These are phyloP conservation scores for Corydoras maculifer DNA, from an alignment of 2,113 vertebrate genomes.

Conservation along the genomic window DNA sequence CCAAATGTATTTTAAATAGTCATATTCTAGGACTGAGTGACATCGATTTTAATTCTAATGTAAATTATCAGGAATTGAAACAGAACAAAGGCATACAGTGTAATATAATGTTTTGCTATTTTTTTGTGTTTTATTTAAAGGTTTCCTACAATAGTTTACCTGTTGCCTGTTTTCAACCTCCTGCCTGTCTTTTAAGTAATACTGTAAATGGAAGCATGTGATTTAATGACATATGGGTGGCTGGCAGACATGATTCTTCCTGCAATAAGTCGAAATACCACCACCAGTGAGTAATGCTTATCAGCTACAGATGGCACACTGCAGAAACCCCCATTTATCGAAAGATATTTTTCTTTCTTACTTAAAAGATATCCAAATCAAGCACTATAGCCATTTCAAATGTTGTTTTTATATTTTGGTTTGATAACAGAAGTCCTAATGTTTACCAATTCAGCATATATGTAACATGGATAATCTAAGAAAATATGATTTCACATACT, in stretches of 20 bases:
- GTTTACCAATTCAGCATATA: slow-evolving; percentile 5
- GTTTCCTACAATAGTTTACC: no score
- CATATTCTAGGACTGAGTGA: no score
- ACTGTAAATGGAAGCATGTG: slow-evolving; percentile 51
- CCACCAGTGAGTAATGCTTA: no score
- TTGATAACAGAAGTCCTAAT: slow-evolving; percentile 22
- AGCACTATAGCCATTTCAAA: slow-evolving; percentile 10
- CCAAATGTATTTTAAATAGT: no score
- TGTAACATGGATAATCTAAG: slow-evolving; percentile 28
- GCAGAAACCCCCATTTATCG: no score
- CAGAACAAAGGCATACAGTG: no score
- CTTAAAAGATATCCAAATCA: slow-evolving; percentile 1
- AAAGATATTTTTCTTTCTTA: neutral
- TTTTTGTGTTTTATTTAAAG: no score
- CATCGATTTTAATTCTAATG: no score
- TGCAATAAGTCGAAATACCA: slow-evolving; percentile 15
- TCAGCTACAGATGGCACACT: no score
- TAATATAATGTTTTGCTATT: no score
- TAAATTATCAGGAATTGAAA: no score
- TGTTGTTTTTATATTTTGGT: neutral
- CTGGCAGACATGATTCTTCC: slow-evolving; percentile 40
- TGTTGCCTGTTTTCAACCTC: no score
- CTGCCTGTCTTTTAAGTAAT: neutral
- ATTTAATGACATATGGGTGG: slow-evolving; percentile 59
- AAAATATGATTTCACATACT: slow-evolving; percentile 47